Base-by-base conservation (phyloP, 2,888 invertebrate species). In the Eurytoma californica region DNA sequence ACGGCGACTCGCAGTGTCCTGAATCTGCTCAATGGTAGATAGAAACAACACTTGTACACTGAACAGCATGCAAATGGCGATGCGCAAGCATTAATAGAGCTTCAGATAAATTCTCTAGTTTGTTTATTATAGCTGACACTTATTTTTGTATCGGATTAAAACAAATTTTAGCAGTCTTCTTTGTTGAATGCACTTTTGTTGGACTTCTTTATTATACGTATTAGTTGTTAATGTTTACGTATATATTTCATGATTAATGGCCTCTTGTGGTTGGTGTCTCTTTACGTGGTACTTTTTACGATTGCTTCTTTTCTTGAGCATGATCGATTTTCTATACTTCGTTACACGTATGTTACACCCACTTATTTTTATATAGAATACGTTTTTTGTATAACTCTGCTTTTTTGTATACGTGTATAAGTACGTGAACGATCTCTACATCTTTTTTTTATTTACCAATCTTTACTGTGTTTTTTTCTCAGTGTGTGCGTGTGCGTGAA, bases 101-200 rank as follows among this genome's bases (percentile, higher is more conserved):
- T 72, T 77, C 66, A 73, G 77, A 76, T 58, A 80, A 77, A 72
- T 72, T 76, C 67, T 67, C 72, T 72, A 53, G 63, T 39, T 9
- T 7, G 16, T 63, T 7, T 73, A 61, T 55, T 72, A 68, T 30
- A 76, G 3, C n/a, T 61, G 47, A 72, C 68, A 72, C 55, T 75
- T 75, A 57, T 47, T 39, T 39, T 39, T 39, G 9, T 39, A 39
- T 39, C 39, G 9, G 9, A 39, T n/a, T 61, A 30, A 75, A 60
- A 51, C 58, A 3, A 67, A 75, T 51, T 75, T 28, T 68, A 72
- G 79, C 24, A 58, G 30, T 67, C 72, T 72, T 75, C 76, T 72
- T 72, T 72, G 60, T 39, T 9, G 39, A 9, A 20, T 18, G 66
- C 79, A 76, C 72, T 60, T 51, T 14, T 60, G 49, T 70, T 76